Evolutionary conservation across 2,113 vertebrate genomes (phyloP).

Genomic region (Phaethornis superciliosus): DNA sequence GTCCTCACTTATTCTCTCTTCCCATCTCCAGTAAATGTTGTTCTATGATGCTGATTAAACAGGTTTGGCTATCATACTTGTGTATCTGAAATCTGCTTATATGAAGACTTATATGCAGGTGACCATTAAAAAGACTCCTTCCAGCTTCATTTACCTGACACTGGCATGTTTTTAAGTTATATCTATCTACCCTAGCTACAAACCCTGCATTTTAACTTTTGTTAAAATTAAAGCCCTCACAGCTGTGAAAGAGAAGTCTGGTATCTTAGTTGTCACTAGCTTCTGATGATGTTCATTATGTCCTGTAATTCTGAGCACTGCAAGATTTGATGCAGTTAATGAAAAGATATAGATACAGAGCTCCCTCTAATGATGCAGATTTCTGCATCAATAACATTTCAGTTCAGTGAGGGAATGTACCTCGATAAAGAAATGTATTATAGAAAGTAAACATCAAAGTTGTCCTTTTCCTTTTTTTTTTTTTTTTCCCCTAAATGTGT

Average conservation of each 20-base stretch:
- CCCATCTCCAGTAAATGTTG: background rate
- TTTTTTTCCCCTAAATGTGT: background rate
- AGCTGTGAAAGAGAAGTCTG: background rate
- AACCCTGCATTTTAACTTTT: background rate
- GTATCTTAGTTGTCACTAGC: background rate
- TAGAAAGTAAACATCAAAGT: background rate
- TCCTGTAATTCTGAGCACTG: background rate
- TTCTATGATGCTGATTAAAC: background rate
- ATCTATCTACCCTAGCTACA: background rate
- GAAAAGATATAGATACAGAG: background rate
- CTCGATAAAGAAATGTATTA: background rate
- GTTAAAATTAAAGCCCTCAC: background rate
- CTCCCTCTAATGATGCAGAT: background rate
- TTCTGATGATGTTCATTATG: background rate
- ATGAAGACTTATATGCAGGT: background rate
- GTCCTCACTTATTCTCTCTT: background rate
- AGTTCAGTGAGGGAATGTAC: background rate
- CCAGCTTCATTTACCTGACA: background rate
- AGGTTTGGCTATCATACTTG: background rate
- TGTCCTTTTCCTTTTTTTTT: background rate
- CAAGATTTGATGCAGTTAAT: background rate
- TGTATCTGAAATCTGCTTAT: background rate
- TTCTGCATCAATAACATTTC: background rate
- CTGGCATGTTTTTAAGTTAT: background rate
- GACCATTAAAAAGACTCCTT: background rate